phyloP scores from a whole-genome alignment of 2,113 vertebrate genomes.

The Columbina picui region DNA sequence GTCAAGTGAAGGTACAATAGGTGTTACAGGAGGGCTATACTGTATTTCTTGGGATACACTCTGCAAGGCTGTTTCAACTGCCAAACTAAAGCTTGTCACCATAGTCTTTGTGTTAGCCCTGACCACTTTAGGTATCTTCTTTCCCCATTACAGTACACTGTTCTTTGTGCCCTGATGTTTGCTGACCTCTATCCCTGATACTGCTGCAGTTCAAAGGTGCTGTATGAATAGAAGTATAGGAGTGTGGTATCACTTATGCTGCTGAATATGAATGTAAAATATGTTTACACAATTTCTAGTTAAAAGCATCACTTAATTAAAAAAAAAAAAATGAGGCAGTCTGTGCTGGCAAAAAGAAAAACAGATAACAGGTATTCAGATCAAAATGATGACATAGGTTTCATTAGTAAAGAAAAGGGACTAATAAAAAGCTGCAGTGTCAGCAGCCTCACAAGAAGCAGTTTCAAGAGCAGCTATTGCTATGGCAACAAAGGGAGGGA shows the following conservation, averaged over 20 bases:
- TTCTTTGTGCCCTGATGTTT: neutral
- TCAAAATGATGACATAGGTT: neutral
- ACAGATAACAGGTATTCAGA: neutral
- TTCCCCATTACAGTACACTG: rapidly evolving
- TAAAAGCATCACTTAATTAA: neutral
- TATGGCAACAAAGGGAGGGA: conserved; percentile 6
- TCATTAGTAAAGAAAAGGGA: neutral
- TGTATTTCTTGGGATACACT: neutral
- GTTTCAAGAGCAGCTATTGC: neutral
- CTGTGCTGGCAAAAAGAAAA: neutral
- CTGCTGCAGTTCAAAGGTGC: neutral
- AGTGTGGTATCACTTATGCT: neutral
- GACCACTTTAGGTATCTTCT: neutral
- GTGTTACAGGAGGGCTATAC: neutral
- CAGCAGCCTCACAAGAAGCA: neutral
- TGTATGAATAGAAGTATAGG: neutral
- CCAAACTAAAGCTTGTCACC: neutral
- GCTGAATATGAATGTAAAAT: neutral
- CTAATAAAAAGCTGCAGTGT: neutral
- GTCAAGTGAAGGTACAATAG: neutral
- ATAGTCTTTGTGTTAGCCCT: neutral
- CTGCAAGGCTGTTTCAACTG: neutral
- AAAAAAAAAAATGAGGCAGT: neutral
- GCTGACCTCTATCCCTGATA: neutral
- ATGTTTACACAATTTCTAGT: neutral